Conservation (phyloP, 1,140 invertebrate genomes). For the Eumeta japonica region DNA sequence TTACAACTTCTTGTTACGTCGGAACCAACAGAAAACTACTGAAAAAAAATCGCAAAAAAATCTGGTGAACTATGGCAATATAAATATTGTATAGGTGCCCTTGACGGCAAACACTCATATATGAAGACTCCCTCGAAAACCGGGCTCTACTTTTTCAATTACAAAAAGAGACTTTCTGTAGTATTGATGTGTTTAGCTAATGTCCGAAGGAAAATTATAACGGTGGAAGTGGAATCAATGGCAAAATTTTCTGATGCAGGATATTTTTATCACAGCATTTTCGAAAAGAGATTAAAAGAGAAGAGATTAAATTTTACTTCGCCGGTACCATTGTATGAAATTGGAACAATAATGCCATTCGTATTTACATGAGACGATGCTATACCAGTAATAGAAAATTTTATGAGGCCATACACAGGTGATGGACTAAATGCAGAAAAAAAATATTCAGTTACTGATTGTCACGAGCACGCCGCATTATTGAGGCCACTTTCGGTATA, state of each 20-base stretch:
- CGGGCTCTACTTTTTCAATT: conserved; percentile 43
- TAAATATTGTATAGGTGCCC: conserved; percentile 43
- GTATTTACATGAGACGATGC: conserved; percentile 51
- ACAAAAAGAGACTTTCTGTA: conserved; percentile 37
- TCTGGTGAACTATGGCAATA: conserved; percentile 32
- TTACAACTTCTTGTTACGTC: conserved; percentile 20
- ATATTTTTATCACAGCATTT: conserved; percentile 19
- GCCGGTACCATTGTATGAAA: conserved; percentile 17
- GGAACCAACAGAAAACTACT: conserved; percentile 16
- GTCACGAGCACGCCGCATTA: conserved; percentile 32
- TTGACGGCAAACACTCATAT: conserved; percentile 47
- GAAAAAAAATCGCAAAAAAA: conserved; percentile 17
- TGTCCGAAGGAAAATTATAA: conserved; percentile 38
- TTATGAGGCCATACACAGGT: conserved; percentile 49
- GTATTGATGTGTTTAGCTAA: conserved; percentile 45
- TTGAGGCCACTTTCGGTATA: conserved; percentile 51
- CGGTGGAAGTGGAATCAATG: conserved; percentile 41
- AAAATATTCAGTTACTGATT: conserved; percentile 50
- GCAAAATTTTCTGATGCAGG: conserved; percentile 39
- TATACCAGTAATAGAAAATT: conserved; percentile 36
- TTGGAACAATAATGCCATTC: conserved; percentile 21
- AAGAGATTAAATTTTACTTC: conserved; percentile 25
- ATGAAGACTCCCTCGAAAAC: conserved; percentile 25
- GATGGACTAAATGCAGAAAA: conserved; percentile 19
- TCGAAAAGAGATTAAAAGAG: conserved; percentile 25